Conservation (phyloP, 2,888 invertebrate genomes). For the Cheilosia soror region DNA sequence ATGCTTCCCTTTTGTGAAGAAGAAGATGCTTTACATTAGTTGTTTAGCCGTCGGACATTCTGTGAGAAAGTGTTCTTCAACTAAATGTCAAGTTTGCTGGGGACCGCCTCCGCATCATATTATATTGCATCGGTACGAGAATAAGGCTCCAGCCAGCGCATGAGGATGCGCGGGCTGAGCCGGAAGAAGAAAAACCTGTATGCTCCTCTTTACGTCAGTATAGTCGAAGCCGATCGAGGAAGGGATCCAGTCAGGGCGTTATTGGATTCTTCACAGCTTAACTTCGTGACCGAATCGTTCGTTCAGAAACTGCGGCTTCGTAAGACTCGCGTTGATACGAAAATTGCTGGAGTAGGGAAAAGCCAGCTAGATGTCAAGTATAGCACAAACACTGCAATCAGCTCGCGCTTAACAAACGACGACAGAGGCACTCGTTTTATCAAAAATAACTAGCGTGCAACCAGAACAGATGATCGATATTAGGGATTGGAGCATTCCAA, state of each 20-base stretch:
- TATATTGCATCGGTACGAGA: background rate
- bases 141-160: background rate
- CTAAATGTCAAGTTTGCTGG: background rate
- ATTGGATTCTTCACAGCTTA: conserved; percentile 38
- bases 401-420: background rate
- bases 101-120: conserved; percentile 1
- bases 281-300: conserved; percentile 30
- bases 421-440: background rate
- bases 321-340: background rate
- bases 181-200: background rate
- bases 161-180: background rate
- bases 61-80: background rate
- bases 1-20: too few relatives aligned
- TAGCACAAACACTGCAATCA: conserved; percentile 1
- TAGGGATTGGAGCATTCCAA: conserved; percentile 64
- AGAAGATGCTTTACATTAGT: background rate
- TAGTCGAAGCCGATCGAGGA: background rate
- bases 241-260: conserved; percentile 6
- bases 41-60: background rate
- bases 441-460: conserved; percentile 47
- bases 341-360: conserved; percentile 17
- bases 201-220: background rate
- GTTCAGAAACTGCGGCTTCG: conserved; percentile 6
- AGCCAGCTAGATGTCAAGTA: too few relatives aligned
- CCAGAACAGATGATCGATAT: conserved; percentile 67